Percentiles rank a stretch among this genome's conserved stretches.
Conservation (phyloP, 2,113 vertebrate genomes). For the Chrysemys picta region DNA sequence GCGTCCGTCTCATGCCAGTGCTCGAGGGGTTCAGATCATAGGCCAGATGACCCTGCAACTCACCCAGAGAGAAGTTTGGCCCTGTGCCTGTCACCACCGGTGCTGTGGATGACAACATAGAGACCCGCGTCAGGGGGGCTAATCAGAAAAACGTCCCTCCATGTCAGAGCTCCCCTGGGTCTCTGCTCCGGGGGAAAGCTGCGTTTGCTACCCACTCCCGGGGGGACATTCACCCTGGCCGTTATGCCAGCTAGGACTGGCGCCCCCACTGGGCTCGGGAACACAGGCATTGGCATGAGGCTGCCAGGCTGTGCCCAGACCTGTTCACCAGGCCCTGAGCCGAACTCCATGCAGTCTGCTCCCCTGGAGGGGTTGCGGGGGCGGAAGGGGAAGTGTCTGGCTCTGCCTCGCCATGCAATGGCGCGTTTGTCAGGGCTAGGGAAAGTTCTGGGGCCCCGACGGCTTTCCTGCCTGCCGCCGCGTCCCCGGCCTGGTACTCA, state of each 20-base stretch:
- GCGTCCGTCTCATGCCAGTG: constrained; percentile 90
- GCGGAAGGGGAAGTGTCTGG: accelerated
- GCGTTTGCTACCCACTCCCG: neutral
- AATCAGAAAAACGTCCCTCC: neutral
- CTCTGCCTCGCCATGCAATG: accelerated
- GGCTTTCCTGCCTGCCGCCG: neutral
- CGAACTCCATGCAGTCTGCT: neutral
- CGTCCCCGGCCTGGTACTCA: constrained; percentile 77
- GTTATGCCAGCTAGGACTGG: neutral
- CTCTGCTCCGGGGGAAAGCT: neutral
- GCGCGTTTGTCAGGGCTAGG: neutral
- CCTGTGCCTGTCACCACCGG: constrained; percentile 93
- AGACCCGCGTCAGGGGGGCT: neutral
- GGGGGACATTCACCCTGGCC: neutral
- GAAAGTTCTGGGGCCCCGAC: neutral
- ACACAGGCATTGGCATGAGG: neutral
- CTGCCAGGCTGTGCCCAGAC: neutral
- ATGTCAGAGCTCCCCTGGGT: neutral
- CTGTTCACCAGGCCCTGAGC: too few relatives aligned
- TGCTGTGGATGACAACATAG: constrained; percentile 73
- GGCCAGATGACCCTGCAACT: constrained; percentile 96
- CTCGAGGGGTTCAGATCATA: constrained; percentile 96
- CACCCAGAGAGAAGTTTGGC: constrained; percentile 96
- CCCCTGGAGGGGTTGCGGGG: neutral
- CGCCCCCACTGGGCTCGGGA: neutral